Base-by-base conservation (phyloP, 2,888 invertebrate genomes). In the Orchestes rusci region DNA sequence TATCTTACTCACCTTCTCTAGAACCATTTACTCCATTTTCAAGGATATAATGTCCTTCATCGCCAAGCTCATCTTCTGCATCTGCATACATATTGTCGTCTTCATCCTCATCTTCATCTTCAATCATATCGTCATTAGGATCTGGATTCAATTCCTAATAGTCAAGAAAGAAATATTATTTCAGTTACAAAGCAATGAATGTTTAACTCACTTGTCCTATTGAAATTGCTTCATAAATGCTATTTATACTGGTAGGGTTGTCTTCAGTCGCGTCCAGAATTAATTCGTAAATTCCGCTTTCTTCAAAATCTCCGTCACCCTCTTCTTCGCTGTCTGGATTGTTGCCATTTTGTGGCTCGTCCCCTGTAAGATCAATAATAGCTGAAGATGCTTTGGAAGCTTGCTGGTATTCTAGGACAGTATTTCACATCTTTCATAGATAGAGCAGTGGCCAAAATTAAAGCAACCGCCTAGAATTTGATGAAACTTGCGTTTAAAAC, bases 141-240 rank as follows among this genome's bases (percentile, higher is more conserved):
- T 88, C 87, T 2, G 88, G 89, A 71, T 90, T 84, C 47, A 89
- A 69, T 12, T 79, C 64, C 64, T 65, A 36, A 39, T 7, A 23
- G 10, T 23, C 10, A 23, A 23, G 10, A 5, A 7, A 5, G 10
- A 23, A 7, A 23, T 23, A 5, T 23, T 23, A 5, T 23, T 23
- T 7, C 23, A 23, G 23, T n/a, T n/a, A n/a, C 23, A 23, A 23
- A 23, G 5, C 23, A 7, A 23, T 23, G 5, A 23, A 5, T 23
- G n/a, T 23, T 23, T 7, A 23, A 23, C 5, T 23, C 23, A 23
- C 23, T 10, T 23, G 23, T 7, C 23, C 5, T 7, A 23, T 10
- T 23, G 5, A 7, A 10, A 23, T 23, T 10, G 23, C 23, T 7
- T 23, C 23, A 23, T 23, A 23, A 23, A 23, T 23, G 10, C 23